Evolutionary conservation across 2,113 vertebrate species (phyloP).

Genomic region (Seriola quinqueradiata): DNA sequence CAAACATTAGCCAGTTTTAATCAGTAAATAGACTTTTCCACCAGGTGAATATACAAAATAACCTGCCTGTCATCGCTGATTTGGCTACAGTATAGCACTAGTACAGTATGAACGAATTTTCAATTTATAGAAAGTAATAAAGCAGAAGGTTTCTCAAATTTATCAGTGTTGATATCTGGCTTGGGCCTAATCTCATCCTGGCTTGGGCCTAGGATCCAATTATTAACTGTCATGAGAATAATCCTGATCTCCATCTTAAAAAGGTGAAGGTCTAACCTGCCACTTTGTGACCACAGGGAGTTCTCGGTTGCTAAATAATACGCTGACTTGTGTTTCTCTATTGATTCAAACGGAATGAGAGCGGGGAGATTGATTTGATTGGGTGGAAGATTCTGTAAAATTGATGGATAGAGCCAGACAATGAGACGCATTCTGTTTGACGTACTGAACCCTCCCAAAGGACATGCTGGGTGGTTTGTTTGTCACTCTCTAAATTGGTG

Average conservation of each 20-base stretch:
- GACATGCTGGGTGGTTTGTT: not conserved
- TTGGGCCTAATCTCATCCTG: too few relatives aligned
- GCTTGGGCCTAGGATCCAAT: too few relatives aligned
- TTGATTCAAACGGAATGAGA: conserved; percentile 37
- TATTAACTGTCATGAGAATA: not conserved
- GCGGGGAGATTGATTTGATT: conserved; percentile 25
- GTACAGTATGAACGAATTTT: too few relatives aligned
- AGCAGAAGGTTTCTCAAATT: not conserved
- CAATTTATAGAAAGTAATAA: not conserved
- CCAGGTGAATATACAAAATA: not conserved
- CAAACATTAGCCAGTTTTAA: not conserved
- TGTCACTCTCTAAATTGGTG: not conserved
- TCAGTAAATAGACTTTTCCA: conserved; percentile 21
- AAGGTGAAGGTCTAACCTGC: not conserved
- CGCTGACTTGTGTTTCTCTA: conserved; percentile 12
- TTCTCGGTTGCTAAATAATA: not conserved
- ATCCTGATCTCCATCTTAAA: not conserved
- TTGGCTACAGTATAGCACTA: too few relatives aligned
- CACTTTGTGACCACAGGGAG: not conserved
- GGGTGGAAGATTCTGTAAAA: conserved; percentile 18
- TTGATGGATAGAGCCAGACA: conserved; percentile 22
- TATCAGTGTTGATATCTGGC: not conserved
- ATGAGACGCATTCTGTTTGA: not conserved
- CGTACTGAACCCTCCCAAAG: not conserved
- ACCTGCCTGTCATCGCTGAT: not conserved